phyloP scores from a whole-genome alignment of 2,797 vertebrate genomes.

The Eulemur coronatus region DNA sequence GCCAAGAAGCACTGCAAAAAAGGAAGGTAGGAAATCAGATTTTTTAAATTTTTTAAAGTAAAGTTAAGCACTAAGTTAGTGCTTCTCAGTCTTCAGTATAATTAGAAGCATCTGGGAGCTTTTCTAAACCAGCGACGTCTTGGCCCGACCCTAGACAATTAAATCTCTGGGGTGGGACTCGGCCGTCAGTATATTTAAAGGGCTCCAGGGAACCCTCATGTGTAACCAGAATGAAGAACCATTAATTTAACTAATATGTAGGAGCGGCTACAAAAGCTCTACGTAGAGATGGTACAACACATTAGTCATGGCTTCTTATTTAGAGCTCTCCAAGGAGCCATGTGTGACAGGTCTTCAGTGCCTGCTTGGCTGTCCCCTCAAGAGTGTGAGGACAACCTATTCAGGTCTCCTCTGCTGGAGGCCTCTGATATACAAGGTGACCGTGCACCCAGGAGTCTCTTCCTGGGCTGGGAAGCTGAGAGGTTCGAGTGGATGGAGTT shows the following conservation, averaged over 20 bases:
- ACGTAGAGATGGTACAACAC: neutral
- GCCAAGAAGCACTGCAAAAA: neutral
- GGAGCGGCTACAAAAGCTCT: neutral
- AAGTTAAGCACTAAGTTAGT: neutral
- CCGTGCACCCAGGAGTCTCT: neutral
- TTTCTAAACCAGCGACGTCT: neutral
- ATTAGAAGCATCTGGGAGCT: neutral
- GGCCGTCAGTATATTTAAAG: neutral
- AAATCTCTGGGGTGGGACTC: neutral
- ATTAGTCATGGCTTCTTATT: neutral
- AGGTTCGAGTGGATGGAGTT: neutral
- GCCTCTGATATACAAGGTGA: neutral
- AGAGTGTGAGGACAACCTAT: neutral
- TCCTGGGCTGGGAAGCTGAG: neutral
- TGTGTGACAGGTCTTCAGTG: neutral
- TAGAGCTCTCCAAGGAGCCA: neutral
- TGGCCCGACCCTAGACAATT: neutral
- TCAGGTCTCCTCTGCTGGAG: neutral
- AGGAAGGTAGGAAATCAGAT: neutral
- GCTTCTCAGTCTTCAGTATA: neutral
- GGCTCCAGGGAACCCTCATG: neutral
- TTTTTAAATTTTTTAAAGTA: neutral
- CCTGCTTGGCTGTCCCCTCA: neutral
- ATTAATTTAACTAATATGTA: constrained; percentile 24
- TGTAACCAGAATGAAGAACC: neutral